Conservation (phyloP, 2,113 vertebrate genomes). For the Forbesichthys agassizii region DNA sequence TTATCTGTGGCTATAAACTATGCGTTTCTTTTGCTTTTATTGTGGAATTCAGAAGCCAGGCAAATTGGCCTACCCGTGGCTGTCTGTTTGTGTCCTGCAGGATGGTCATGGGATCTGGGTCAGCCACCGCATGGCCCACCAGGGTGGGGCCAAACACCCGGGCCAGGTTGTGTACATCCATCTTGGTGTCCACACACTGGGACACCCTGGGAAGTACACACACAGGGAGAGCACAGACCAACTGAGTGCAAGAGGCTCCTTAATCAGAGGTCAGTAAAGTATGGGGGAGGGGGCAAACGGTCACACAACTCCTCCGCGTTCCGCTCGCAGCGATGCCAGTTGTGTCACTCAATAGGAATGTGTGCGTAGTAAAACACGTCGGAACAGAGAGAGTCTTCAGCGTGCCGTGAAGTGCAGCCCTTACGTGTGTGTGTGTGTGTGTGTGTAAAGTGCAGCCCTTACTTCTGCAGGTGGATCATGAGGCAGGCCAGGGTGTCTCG, state of each 20-base stretch:
- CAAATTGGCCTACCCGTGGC: constrained; percentile 76
- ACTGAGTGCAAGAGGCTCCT: neutral
- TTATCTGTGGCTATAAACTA: neutral
- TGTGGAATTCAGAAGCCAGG: neutral
- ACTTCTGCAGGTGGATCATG: constrained; percentile 92
- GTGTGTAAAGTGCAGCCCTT: constrained; percentile 11
- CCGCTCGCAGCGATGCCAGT: neutral
- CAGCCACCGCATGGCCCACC: constrained; percentile 85
- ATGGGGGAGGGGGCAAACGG: neutral
- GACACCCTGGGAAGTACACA: constrained; percentile 78
- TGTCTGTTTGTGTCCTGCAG: constrained; percentile 88
- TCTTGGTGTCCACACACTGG: constrained; percentile 84
- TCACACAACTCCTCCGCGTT: neutral
- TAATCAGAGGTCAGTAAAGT: neutral
- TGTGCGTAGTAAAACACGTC: neutral
- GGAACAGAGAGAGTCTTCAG: neutral
- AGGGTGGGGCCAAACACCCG: constrained; percentile 92
- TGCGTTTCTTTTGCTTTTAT: no score
- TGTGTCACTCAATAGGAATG: neutral
- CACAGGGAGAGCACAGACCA: neutral
- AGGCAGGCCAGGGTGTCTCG: constrained; percentile 92
- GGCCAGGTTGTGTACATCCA: constrained; percentile 86
- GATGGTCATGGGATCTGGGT: constrained; percentile 88
- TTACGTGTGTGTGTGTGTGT: constrained; percentile 54
- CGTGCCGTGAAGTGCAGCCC: constrained; percentile 7